Evolutionary conservation across 2,797 vertebrate species (phyloP), one percentile per base, ranked within the genome.

Genomic region (Oreonectes daqikongensis): DNA sequence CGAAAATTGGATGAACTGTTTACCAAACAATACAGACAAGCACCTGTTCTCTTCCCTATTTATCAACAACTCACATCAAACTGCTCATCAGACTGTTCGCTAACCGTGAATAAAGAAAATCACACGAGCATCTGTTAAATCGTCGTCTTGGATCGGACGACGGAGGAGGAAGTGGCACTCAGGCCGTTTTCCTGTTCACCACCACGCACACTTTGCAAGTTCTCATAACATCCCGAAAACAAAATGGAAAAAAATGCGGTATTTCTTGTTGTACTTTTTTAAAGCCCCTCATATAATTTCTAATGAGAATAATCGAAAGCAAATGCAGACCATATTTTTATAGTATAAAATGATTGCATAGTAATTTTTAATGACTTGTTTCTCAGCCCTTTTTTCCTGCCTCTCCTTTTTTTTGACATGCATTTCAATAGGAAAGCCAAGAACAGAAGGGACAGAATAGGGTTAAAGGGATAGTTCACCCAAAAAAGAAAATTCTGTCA

Each of bases 281-380:
- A 72, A 83, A 72, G 61, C 46, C 78, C 81, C 78, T 82, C 84
- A 55, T 84, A 83, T 87, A 82, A 86, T 84, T 77, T 80, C 71
- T 84, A 88, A 87, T 84, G 53, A 82, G 66, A 83, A 80, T 88
- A 88, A 88, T 91, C 78, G 82, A 83, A 86, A 87, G 83, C 86
- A 88, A 88, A 85, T 88, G 86, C 69, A 82, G 84, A 72, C 83
- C 78, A 86, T 86, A 85, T 85, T 87, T 88, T 86, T 86, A 86
- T 86, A 81, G 85, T 84, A 84, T 83, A 67, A 86, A 87, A 84
- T 89, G 78, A 87, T 84, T 86, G 83, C 70, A 81, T 79, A 84
- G 82, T 84, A 78, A 85, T 86, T 82, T 89, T 86, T 87, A 85
- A 86, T 85, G 84, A 84, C 83, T 86, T 76, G 69, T 85, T 86